A percentile compares a stretch with the other conserved stretches of the same genome.
Conservation (phyloP, 2,888 invertebrate genomes). For the Anoncus sp. region DNA sequence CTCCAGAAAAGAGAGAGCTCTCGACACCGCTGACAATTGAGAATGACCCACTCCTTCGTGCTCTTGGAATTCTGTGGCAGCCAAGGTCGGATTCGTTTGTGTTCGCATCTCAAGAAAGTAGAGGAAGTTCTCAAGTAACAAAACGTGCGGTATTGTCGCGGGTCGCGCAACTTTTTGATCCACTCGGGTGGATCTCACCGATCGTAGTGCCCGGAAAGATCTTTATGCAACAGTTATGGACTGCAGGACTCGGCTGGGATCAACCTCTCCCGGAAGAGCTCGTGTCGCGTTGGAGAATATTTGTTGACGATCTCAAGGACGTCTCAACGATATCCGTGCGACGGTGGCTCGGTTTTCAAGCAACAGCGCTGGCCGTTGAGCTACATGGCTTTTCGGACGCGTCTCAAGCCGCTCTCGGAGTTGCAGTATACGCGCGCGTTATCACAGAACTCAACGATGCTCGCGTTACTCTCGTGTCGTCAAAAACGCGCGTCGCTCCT, state of each 20-base stretch:
- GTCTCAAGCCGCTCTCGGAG: constrained; percentile 49
- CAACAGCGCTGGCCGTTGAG: constrained; percentile 7
- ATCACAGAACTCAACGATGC: background rate
- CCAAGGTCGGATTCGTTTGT: constrained; percentile 40
- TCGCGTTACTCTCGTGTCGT: constrained; percentile 23
- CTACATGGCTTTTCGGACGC: constrained; percentile 60
- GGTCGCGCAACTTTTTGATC: constrained; percentile 54
- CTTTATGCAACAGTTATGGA: constrained; percentile 53
- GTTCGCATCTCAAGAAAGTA: constrained; percentile 36
- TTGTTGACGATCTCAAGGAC: background rate
- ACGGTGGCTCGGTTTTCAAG: constrained; percentile 36
- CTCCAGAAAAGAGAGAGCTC: background rate
- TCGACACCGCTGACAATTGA: constrained; percentile 24
- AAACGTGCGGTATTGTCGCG: constrained; percentile 47
- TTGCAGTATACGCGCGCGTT: constrained; percentile 38
- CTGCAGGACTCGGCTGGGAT: constrained; percentile 40
- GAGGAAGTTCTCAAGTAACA: too few relatives aligned
- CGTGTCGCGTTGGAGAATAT: constrained; percentile 7
- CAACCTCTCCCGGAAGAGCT: constrained; percentile 32
- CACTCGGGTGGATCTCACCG: constrained; percentile 55
- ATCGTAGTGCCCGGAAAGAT: constrained; percentile 54
- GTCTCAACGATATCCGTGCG: constrained; percentile 35
- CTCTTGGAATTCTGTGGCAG: constrained; percentile 51
- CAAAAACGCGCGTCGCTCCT: constrained; percentile 59
- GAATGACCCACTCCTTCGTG: constrained; percentile 16